A percentile compares a stretch with the other conserved stretches of the same genome.
These are phyloP conservation scores for Phlogophora meticulosa DNA, from an alignment of 2,888 invertebrate genomes.

Conservation along the genomic window DNA sequence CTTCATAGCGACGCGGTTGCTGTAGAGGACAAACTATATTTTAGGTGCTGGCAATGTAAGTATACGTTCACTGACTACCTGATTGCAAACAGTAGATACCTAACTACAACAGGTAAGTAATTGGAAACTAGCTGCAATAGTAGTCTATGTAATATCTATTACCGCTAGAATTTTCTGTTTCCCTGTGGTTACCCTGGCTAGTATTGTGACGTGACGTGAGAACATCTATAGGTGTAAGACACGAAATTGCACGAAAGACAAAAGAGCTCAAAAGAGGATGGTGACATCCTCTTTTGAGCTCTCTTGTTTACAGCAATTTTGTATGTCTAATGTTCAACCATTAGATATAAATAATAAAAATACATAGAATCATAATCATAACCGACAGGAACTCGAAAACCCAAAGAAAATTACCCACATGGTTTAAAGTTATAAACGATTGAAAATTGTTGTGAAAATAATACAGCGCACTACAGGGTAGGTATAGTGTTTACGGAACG, in stretches of 20 bases:
- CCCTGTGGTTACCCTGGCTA: neutral
- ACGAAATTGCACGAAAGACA: too few relatives aligned
- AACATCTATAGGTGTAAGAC: neutral
- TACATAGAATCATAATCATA: too few relatives aligned
- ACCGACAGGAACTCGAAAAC: neutral
- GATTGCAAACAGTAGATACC: neutral
- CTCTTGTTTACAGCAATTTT: too few relatives aligned
- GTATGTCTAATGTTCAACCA: neutral
- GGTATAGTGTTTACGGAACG: neutral
- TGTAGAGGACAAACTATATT: conserved; percentile 12
- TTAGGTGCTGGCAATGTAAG: neutral
- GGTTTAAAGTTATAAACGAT: conserved; percentile 2
- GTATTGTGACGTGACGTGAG: neutral
- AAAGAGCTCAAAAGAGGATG: too few relatives aligned
- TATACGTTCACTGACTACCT: too few relatives aligned
- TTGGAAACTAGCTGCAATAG: neutral
- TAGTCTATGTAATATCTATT: neutral
- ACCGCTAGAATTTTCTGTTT: neutral
- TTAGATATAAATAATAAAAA: neutral
- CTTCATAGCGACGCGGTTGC: conserved; percentile 74
- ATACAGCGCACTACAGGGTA: neutral
- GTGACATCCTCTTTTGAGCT: too few relatives aligned
- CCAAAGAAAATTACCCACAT: neutral
- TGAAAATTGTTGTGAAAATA: conserved; percentile 8
- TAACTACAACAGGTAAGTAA: neutral